These are phyloP conservation scores for Solea solea DNA, from an alignment of 2,113 vertebrate species.

Conservation along the genomic window DNA sequence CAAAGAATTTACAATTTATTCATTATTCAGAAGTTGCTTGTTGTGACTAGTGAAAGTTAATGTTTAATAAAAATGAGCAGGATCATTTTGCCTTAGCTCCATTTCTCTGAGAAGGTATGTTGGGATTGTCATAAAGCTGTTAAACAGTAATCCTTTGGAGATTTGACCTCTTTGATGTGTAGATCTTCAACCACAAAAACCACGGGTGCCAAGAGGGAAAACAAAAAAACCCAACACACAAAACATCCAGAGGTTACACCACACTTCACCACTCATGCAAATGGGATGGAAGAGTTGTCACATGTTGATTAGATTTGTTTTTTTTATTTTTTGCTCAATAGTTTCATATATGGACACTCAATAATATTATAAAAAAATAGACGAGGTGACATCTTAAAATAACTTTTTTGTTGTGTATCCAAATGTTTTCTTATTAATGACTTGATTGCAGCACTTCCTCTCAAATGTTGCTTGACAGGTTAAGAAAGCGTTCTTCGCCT, in stretches of 20 bases:
- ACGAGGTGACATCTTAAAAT: not conserved
- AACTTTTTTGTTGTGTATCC: not conserved
- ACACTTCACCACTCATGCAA: not conserved
- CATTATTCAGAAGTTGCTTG: not conserved
- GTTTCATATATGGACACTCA: not conserved
- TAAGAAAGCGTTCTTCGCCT: constrained; percentile 97
- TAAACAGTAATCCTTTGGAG: constrained; percentile 74
- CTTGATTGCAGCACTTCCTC: not conserved
- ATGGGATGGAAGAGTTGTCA: not conserved
- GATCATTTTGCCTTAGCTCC: constrained; percentile 21
- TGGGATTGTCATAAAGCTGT: constrained; percentile 61
- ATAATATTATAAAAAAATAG: not conserved
- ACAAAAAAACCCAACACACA: constrained; percentile 16
- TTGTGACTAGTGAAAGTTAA: constrained; percentile 38
- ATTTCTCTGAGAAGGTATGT: constrained; percentile 38
- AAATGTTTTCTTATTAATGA: too few relatives aligned
- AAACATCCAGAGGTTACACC: not conserved
- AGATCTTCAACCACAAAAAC: constrained; percentile 53
- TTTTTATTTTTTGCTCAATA: too few relatives aligned
- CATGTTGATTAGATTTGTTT: too few relatives aligned
- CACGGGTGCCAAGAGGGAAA: constrained; percentile 17
- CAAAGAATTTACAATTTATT: too few relatives aligned
- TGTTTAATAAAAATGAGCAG: constrained; percentile 43
- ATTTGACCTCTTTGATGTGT: constrained; percentile 56
- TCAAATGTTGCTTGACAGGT: constrained; percentile 80